These are phyloP conservation scores for Aleiodes alternator DNA, from an alignment of 2,888 invertebrate species.

Conservation along the genomic window DNA sequence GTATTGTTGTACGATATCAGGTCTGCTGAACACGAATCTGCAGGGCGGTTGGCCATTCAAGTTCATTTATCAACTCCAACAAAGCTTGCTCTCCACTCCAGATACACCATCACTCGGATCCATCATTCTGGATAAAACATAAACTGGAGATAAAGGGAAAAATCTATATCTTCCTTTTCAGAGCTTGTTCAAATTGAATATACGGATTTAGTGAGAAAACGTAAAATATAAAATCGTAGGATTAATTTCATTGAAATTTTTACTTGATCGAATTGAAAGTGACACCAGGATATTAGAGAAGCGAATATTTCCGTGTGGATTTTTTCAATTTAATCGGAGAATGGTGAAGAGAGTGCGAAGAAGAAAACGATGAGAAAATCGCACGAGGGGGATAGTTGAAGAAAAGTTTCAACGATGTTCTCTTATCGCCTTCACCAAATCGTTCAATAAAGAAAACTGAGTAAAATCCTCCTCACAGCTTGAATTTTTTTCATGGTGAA, in stretches of 20 bases:
- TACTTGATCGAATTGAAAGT: conserved; percentile 8
- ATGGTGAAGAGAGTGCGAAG: conserved; percentile 23
- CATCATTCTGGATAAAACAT: conserved; percentile 17
- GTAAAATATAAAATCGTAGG: neutral
- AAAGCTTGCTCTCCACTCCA: conserved; percentile 30
- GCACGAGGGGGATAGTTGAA: conserved; percentile 43
- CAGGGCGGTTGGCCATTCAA: conserved; percentile 26
- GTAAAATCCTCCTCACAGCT: neutral
- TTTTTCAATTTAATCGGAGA: conserved; percentile 24
- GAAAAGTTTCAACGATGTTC: conserved; percentile 58
- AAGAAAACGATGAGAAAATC: conserved; percentile 15
- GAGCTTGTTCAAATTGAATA: no score
- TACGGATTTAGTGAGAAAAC: neutral
- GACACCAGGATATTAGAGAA: conserved; percentile 6
- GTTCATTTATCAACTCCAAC: conserved; percentile 37
- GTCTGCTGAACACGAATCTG: conserved; percentile 30
- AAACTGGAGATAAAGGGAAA: neutral
- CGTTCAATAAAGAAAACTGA: conserved; percentile 69
- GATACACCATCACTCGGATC: conserved; percentile 28
- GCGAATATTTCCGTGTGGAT: conserved; percentile 12
- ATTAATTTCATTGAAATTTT: neutral
- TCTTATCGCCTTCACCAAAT: conserved; percentile 71
- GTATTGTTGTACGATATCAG: conserved; percentile 34
- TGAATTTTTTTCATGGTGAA: no score
- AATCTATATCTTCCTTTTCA: neutral